Evolutionary conservation across 1,140 invertebrate species (phyloP), one percentile per base, ranked within the genome.

Genomic region (Drosophila ercepeae): DNA sequence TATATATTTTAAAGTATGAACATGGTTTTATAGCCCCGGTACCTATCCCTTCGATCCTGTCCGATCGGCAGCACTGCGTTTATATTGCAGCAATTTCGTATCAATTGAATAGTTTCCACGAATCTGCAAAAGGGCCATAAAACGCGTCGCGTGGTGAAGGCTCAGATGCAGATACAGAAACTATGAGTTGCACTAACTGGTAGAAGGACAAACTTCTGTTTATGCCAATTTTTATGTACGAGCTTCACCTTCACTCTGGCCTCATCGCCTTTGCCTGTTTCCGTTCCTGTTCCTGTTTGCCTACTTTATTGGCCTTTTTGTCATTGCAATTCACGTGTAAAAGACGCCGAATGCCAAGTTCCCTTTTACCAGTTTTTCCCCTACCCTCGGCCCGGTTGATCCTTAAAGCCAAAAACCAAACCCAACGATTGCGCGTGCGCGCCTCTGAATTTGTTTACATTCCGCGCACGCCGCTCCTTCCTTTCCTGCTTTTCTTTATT

Each of bases 1-100:
- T 58, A 27, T 77, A 19, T 46, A 25, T 27, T 7, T 25, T 52
- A 48, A 27, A 18, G 14, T 16, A 16, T 18, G 39, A 57, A 59
- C 27, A 69, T 74, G 59, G 60, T 74, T 88, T 86, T 86, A 86
- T 88, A 79, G 82, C 76, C 67, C 76, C 61, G 8, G 36, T 67
- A 45, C 29, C 27, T 64, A 64, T 45, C 61, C 49, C 57, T 53
- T 44, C 45, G 44, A 63, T 53, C 53, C 29, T n/a, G 11, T 32
- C 4, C 74, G 78, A 82, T 89, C 82, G 78, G 64, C 82, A 88
- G 82, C 82, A 89, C 52, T 89, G 83, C 65, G 50, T 88, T 86
- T 88, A 88, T 88, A 88, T 88, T 88, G 82, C 82, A 82, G 82
- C 82, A 88, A 88, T 88, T 88, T 88, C 61, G 78, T 60, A 82